A percentile compares a stretch with the other conserved stretches of the same genome.
Conservation (phyloP, 2,888 invertebrate species). For the Acanthacorydalis orientalis region DNA sequence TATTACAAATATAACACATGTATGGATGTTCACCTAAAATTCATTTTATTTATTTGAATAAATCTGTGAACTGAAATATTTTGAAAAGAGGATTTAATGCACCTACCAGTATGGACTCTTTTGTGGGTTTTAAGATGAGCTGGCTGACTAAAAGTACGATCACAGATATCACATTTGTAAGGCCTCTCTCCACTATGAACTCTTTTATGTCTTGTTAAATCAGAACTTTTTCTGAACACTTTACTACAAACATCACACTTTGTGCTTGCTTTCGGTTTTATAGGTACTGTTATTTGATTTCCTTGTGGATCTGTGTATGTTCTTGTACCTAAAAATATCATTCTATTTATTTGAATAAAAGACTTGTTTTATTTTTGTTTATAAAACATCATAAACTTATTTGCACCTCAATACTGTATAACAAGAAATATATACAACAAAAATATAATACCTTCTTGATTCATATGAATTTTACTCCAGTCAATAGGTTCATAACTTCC, state of each 20-base stretch:
- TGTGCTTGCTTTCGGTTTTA: background rate
- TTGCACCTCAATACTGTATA: background rate
- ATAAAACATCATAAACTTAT: too few relatives aligned
- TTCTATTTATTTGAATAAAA: too few relatives aligned
- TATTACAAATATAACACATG: constrained; percentile 1
- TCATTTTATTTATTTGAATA: background rate
- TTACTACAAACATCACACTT: background rate
- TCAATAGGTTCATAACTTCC: background rate
- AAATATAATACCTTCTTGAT: background rate
- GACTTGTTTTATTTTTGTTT: too few relatives aligned
- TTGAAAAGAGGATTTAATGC: background rate
- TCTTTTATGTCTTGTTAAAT: constrained; percentile 1
- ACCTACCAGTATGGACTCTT: background rate
- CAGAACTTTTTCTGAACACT: background rate
- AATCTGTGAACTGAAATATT: background rate
- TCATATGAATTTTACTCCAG: background rate
- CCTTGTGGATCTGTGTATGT: background rate
- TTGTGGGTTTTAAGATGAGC: background rate
- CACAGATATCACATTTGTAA: constrained; percentile 1
- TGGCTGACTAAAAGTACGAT: background rate
- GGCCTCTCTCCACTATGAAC: constrained; percentile 1
- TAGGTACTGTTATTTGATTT: background rate
- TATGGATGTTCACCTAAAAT: constrained; percentile 1
- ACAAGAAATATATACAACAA: background rate
- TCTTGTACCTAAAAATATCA: background rate